phyloP scores from a whole-genome alignment of 1,140 invertebrate species.

The Cardiocondyla obscurior region DNA sequence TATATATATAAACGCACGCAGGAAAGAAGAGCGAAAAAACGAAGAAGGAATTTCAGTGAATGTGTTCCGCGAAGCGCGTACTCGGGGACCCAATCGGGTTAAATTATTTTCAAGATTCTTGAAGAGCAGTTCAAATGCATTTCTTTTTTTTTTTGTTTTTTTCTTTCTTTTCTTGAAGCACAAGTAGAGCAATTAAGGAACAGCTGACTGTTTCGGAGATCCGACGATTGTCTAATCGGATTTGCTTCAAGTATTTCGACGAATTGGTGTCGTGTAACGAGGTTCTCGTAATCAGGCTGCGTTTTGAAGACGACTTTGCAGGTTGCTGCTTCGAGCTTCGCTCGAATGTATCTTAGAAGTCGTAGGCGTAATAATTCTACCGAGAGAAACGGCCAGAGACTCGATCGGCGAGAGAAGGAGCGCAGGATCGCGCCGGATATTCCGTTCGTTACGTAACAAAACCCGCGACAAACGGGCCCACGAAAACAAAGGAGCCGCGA shows the following conservation, averaged over 20 bases:
- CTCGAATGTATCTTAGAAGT: background rate
- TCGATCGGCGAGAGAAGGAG: no score
- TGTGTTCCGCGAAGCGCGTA: background rate
- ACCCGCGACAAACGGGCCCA: background rate
- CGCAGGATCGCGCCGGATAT: background rate
- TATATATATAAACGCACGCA: background rate
- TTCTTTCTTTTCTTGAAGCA: background rate
- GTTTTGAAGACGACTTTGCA: background rate
- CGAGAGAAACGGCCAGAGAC: background rate
- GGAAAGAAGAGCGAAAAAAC: background rate
- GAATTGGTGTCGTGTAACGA: background rate
- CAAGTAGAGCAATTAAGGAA: background rate
- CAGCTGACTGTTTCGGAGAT: background rate
- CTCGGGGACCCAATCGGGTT: background rate
- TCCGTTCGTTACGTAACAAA: background rate
- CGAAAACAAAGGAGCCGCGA: constrained; percentile 12
- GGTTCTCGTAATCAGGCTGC: background rate
- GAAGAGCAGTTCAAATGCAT: no score
- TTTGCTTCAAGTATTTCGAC: background rate
- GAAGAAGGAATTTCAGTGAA: background rate
- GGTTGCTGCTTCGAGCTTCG: background rate
- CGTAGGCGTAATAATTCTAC: no score
- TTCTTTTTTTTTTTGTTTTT: background rate
- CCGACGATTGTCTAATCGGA: background rate
- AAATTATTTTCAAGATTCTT: background rate